Evolutionary conservation across 2,797 vertebrate genomes (phyloP).

Genomic region (Channa striata): DNA sequence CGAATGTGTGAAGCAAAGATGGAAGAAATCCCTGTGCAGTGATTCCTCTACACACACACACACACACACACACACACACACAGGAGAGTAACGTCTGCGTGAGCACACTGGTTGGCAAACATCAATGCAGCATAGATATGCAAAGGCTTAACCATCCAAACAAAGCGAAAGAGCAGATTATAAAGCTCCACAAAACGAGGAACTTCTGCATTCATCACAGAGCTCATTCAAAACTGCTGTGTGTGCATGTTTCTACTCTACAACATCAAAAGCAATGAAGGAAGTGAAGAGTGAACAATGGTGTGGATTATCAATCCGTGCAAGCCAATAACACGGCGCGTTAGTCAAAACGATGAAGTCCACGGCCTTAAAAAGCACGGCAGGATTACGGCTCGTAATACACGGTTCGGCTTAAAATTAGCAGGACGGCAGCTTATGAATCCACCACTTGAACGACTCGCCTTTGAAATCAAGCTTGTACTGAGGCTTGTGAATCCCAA

Average conservation of each 20-base stretch:
- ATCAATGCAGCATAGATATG: constrained; percentile 17
- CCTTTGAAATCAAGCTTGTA: constrained; percentile 35
- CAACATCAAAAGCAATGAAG: constrained; percentile 33
- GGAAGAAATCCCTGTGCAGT: constrained; percentile 17
- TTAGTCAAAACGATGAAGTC: constrained; percentile 67
- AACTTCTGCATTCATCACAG: constrained; percentile 9
- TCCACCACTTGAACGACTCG: constrained; percentile 53
- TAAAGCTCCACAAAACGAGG: constrained; percentile 40
- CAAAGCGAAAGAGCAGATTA: constrained; percentile 14
- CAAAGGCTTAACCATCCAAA: constrained; percentile 34
- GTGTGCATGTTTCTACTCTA: constrained; percentile 22
- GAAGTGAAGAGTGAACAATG: constrained; percentile 39
- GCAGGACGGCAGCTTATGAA: too few relatives aligned
- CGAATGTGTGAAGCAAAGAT: constrained; percentile 14
- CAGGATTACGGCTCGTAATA: constrained; percentile 54
- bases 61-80: not conserved
- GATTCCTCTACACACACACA: not conserved
- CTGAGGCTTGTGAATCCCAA: constrained; percentile 18
- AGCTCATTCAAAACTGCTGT: constrained; percentile 34
- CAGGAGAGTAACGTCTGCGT: constrained; percentile 1
- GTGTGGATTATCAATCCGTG: constrained; percentile 54
- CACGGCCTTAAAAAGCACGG: constrained; percentile 28
- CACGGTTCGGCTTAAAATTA: constrained; percentile 40
- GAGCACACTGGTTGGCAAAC: not conserved
- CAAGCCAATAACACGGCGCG: constrained; percentile 57